phyloP scores from a whole-genome alignment of 2,888 invertebrate species.

The Cephus sareptanus region DNA sequence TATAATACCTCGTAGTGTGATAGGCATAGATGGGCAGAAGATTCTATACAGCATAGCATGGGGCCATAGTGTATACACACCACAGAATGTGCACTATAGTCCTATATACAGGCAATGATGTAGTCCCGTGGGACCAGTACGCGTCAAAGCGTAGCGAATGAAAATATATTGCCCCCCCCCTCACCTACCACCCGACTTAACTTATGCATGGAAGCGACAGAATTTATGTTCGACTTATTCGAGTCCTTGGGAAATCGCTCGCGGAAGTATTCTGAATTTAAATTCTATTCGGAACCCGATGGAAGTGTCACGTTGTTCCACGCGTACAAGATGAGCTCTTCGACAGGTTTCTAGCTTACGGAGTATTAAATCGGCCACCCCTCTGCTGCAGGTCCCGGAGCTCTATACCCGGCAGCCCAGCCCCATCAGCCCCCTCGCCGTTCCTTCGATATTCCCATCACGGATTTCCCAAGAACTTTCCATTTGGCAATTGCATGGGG shows the following conservation, averaged over 20 bases:
- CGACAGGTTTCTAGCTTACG: neutral
- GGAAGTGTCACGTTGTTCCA: neutral
- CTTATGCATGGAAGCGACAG: neutral
- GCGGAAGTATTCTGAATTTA: neutral
- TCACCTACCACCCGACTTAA: neutral
- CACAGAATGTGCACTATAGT: too few relatives aligned
- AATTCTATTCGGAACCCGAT: neutral
- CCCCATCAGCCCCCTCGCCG: neutral
- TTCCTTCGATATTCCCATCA: neutral
- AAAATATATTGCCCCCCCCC: neutral
- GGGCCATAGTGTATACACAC: neutral
- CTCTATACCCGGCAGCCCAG: neutral
- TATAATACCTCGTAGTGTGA: neutral
- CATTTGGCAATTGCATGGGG: neutral
- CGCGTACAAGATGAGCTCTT: neutral
- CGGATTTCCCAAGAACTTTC: neutral
- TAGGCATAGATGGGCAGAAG: neutral
- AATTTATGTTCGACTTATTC: neutral
- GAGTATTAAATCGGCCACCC: neutral
- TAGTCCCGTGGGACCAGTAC: neutral
- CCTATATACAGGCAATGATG: neutral
- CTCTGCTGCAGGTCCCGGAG: neutral
- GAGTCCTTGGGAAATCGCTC: neutral
- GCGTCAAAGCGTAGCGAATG: neutral
- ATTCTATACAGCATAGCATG: neutral